Conservation (phyloP, 2,113 vertebrate species). For the Lasiurus borealis region DNA sequence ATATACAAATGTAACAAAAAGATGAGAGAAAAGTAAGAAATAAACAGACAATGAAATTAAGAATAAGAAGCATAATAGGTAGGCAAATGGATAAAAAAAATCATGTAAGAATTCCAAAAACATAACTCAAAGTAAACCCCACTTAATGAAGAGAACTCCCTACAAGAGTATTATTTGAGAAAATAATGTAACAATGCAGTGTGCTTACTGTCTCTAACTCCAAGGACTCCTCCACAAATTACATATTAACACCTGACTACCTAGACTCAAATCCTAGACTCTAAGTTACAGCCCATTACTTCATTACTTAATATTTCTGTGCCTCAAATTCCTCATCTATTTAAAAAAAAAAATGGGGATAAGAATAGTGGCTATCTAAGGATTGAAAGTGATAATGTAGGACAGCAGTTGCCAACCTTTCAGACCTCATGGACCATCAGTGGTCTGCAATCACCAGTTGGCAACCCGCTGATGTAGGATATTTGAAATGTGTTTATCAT, state of each 20-base stretch:
- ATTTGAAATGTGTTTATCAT: neutral
- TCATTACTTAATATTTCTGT: neutral
- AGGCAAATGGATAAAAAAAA: neutral
- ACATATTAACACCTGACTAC: neutral
- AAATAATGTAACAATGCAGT: constrained; percentile 16
- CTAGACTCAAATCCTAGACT: neutral
- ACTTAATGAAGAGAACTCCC: neutral
- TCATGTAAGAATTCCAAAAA: neutral
- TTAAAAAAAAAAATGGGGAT: neutral
- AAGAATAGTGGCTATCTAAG: neutral
- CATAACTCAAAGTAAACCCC: constrained; percentile 13
- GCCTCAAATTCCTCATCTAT: constrained; percentile 11
- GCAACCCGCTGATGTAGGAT: neutral
- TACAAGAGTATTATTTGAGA: constrained; percentile 13
- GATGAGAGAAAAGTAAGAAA: neutral
- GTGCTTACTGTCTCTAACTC: constrained; percentile 21
- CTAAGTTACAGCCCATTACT: neutral
- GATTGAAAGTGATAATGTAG: constrained; percentile 8
- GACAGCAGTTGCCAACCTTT: no score
- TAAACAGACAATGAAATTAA: constrained; percentile 28
- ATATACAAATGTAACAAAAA: neutral
- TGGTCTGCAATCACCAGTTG: no score
- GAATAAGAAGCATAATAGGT: constrained; percentile 5
- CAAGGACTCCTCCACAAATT: neutral
- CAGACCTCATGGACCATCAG: no score